Evolutionary conservation across 2,113 vertebrate species (phyloP).

Genomic region (Sigmodon hispidus): DNA sequence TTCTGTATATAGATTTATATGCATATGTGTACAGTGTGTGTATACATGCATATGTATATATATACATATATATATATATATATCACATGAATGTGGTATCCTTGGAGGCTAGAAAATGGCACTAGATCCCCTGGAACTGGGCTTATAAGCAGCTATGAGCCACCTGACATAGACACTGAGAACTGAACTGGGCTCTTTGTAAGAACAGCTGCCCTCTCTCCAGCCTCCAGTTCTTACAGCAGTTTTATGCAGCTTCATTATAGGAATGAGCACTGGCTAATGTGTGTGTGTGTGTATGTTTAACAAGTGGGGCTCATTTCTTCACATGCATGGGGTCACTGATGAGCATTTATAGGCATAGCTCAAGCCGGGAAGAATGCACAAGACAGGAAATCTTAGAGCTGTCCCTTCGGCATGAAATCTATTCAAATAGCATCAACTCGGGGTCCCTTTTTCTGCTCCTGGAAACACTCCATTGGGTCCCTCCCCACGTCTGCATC

Average conservation of each 20-base stretch:
- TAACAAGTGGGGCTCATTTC: not conserved
- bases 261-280: constrained; percentile 19
- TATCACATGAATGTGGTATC: not conserved
- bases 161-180: not conserved
- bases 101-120: not conserved
- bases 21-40: not conserved
- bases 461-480: not conserved
- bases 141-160: not conserved
- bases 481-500: not conserved
- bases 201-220: not conserved
- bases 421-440: not conserved
- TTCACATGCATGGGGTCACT: not conserved
- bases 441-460: not conserved
- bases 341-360: not conserved
- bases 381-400: constrained; percentile 26
- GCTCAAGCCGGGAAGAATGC: not conserved
- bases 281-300: too few species aligned
- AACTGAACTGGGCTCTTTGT: not conserved
- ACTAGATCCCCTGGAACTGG: not conserved
- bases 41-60: not conserved
- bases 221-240: not conserved
- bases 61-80: not conserved
- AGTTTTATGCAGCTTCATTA: constrained; percentile 28
- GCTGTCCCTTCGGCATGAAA: not conserved
- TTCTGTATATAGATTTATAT: too few species aligned